Conservation (phyloP, 2,888 invertebrate species). For the Lasioglossum morio region DNA sequence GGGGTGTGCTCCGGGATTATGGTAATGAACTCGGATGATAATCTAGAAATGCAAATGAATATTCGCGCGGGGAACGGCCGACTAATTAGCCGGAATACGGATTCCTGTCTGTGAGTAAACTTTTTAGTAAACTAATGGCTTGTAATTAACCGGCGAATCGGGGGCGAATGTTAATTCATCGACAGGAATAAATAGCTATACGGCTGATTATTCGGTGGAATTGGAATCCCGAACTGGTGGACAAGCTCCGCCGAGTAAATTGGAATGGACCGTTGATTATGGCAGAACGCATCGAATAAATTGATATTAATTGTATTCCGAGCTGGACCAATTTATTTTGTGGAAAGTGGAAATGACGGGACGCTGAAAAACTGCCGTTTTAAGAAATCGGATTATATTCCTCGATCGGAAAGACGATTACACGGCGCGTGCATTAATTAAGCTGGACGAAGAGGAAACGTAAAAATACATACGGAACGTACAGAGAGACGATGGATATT, state of each 20-base stretch:
- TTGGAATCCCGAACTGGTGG: neutral
- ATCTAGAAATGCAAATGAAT: conserved; percentile 14
- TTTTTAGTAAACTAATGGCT: conserved; percentile 9
- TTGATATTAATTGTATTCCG: neutral
- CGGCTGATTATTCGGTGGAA: neutral
- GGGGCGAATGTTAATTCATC: conserved; percentile 14
- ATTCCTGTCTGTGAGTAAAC: conserved; percentile 8
- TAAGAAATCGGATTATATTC: neutral
- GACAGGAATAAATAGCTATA: neutral
- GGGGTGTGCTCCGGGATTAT: neutral
- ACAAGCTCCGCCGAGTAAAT: neutral
- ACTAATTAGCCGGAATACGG: conserved; percentile 9
- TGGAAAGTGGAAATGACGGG: neutral
- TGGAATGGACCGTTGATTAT: neutral
- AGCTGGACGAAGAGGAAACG: neutral
- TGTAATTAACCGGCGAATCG: conserved; percentile 15
- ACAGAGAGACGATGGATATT: neutral
- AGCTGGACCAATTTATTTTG: neutral
- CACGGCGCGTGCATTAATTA: neutral
- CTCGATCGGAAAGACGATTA: neutral
- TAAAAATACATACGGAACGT: neutral
- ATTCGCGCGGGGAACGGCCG: neutral
- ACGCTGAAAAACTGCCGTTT: neutral
- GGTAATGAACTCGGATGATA: conserved; percentile 3
- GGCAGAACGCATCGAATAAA: neutral